Conservation (phyloP, 2,888 invertebrate genomes). For the Schizotus pectinicornis region DNA sequence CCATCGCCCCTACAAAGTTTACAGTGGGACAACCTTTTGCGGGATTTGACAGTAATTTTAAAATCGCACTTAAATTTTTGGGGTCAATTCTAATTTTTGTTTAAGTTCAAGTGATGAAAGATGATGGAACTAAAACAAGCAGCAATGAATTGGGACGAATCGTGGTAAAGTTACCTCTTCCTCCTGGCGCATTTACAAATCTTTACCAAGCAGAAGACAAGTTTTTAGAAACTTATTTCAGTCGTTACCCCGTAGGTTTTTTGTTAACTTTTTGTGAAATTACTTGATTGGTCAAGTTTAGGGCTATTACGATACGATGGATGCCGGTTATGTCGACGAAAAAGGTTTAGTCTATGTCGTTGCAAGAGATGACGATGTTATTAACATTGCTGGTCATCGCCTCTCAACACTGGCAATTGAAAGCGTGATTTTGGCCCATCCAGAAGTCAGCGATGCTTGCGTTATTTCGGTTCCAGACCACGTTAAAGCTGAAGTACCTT, state of each 20-base stretch:
- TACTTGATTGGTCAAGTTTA: slow-evolving; percentile 47
- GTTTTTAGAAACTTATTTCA: slow-evolving; percentile 83
- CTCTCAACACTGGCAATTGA: slow-evolving; percentile 89
- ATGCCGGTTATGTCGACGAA: slow-evolving; percentile 85
- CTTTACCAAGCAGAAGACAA: slow-evolving; percentile 81
- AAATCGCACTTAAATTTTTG: neutral
- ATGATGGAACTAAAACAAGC: slow-evolving; percentile 73
- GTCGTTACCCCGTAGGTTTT: slow-evolving; percentile 72
- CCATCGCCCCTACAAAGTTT: slow-evolving; percentile 4
- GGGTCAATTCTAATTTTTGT: slow-evolving; percentile 16
- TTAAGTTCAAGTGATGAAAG: slow-evolving; percentile 69
- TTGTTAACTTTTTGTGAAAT: too few species aligned
- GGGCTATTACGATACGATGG: slow-evolving; percentile 95
- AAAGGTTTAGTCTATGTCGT: slow-evolving; percentile 87
- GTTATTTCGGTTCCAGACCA: slow-evolving; percentile 89
- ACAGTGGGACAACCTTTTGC: slow-evolving; percentile 86
- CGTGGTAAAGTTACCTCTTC: slow-evolving; percentile 82
- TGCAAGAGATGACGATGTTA: slow-evolving; percentile 91
- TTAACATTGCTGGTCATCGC: slow-evolving; percentile 93
- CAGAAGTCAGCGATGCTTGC: slow-evolving; percentile 82
- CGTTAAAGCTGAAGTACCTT: slow-evolving; percentile 90
- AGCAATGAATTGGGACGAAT: slow-evolving; percentile 82
- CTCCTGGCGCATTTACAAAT: slow-evolving; percentile 86
- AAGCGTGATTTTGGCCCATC: slow-evolving; percentile 87
- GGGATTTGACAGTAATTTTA: slow-evolving; percentile 78